Evolutionary conservation across 2,113 vertebrate genomes (phyloP).

Genomic region (Planiliza haematocheilus): DNA sequence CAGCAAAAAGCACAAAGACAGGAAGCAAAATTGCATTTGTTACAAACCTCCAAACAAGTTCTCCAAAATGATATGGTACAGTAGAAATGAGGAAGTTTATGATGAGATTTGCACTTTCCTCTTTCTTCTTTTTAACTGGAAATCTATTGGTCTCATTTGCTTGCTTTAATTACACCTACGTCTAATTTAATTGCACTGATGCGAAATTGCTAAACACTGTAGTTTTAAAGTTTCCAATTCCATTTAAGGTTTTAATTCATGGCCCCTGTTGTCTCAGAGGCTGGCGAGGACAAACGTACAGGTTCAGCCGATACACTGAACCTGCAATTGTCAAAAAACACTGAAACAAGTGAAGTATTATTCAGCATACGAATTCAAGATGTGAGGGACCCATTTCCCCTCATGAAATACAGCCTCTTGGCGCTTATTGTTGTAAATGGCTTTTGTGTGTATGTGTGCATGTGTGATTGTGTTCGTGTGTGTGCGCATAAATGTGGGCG

Average conservation of each 20-base stretch:
- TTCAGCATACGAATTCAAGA: background rate
- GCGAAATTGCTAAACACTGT: conserved; percentile 16
- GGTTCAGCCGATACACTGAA: conserved; percentile 4
- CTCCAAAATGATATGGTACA: no score
- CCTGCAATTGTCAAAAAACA: background rate
- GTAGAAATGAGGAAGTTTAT: no score
- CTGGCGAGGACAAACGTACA: background rate
- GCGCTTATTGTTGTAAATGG: background rate
- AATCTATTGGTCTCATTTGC: conserved; percentile 52
- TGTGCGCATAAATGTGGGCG: background rate
- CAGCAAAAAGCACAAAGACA: no score
- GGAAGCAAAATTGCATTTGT: no score
- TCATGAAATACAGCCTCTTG: conserved; percentile 12
- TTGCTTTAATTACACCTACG: conserved; percentile 43
- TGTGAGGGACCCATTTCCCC: background rate
- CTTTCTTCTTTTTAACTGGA: background rate
- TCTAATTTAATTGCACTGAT: conserved; percentile 35
- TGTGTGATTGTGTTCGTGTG: no score
- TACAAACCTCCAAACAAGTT: no score
- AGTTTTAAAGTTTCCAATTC: background rate
- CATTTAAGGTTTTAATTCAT: conserved; percentile 14
- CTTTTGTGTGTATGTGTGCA: background rate
- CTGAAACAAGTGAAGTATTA: background rate
- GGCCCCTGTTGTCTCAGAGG: background rate
- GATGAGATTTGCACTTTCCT: no score